These are phyloP conservation scores for Chelonus formosanus DNA, from an alignment of 2,888 invertebrate genomes.

Conservation along the genomic window DNA sequence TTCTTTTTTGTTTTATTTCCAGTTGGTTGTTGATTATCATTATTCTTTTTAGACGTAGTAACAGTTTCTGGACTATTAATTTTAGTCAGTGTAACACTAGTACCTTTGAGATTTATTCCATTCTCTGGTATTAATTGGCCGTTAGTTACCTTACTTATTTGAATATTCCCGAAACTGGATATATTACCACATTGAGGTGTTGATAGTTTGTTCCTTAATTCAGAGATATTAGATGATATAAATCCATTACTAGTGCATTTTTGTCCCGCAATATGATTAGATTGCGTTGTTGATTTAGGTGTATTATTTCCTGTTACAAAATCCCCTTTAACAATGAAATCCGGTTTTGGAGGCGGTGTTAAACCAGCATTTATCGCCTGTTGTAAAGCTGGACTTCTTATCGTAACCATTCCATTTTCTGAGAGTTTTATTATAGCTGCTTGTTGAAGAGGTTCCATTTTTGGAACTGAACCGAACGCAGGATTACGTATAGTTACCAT, in stretches of 20 bases:
- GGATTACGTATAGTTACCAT: conserved; percentile 84
- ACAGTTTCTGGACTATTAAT: conserved; percentile 47
- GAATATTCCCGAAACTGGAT: conserved; percentile 59
- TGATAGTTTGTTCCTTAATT: conserved; percentile 51
- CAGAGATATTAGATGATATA: conserved; percentile 55
- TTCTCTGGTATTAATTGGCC: conserved; percentile 62
- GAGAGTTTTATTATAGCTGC: conserved; percentile 74
- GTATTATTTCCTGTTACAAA: conserved; percentile 39
- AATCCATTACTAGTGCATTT: conserved; percentile 48
- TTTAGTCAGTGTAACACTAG: conserved; percentile 62
- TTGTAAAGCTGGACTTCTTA: conserved; percentile 77
- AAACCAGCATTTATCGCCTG: conserved; percentile 63
- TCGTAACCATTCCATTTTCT: conserved; percentile 85
- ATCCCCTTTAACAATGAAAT: conserved; percentile 61
- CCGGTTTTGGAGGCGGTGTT: conserved; percentile 60
- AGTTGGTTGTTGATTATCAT: conserved; percentile 47
- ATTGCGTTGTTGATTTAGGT: conserved; percentile 34
- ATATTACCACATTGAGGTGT: conserved; percentile 54
- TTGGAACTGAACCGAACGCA: conserved; percentile 75
- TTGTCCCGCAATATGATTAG: conserved; percentile 37
- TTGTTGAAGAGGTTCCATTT: conserved; percentile 66
- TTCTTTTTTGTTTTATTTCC: conserved; percentile 59
- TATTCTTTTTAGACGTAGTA: conserved; percentile 37
- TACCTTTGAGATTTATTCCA: conserved; percentile 61
- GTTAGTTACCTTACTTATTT: conserved; percentile 62